Conservation (phyloP, 1,140 invertebrate genomes). For the Cheumatopsyche charites region DNA sequence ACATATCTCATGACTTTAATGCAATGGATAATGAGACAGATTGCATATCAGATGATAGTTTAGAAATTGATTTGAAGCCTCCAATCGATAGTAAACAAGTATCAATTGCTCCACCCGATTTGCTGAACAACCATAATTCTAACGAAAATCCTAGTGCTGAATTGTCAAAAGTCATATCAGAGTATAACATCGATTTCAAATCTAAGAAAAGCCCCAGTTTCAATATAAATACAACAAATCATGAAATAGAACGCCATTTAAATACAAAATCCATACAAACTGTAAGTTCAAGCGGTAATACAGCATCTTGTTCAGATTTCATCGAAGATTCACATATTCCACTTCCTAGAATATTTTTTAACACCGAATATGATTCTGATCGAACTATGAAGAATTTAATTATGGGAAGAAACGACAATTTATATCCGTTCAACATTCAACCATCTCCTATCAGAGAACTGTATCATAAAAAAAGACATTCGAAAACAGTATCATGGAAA, state of each 20-base stretch:
- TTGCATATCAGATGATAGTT: conserved; percentile 46
- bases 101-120: conserved; percentile 37
- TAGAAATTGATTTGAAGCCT: conserved; percentile 33
- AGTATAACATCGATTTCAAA: too few relatives aligned
- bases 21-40: conserved; percentile 41
- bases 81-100: not conserved
- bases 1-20: conserved; percentile 43
- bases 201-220: too few relatives aligned
- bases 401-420: conserved; percentile 42
- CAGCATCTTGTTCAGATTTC: conserved; percentile 35
- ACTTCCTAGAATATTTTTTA: conserved; percentile 41
- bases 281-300: not conserved
- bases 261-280: conserved; percentile 43
- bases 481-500: conserved; percentile 44
- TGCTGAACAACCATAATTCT: conserved; percentile 45
- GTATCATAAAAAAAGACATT: conserved; percentile 9
- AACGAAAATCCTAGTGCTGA: conserved; percentile 32
- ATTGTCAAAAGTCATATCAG: not conserved
- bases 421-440: conserved; percentile 45
- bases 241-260: conserved; percentile 11
- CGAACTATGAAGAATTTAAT: conserved; percentile 44
- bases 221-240: too few relatives aligned
- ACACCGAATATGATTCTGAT: conserved; percentile 26
- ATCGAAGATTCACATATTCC: conserved; percentile 43
- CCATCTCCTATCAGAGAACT: conserved; percentile 34